Base-by-base conservation (phyloP, 2,888 invertebrate species). In the Pyrochroa serraticornis region DNA sequence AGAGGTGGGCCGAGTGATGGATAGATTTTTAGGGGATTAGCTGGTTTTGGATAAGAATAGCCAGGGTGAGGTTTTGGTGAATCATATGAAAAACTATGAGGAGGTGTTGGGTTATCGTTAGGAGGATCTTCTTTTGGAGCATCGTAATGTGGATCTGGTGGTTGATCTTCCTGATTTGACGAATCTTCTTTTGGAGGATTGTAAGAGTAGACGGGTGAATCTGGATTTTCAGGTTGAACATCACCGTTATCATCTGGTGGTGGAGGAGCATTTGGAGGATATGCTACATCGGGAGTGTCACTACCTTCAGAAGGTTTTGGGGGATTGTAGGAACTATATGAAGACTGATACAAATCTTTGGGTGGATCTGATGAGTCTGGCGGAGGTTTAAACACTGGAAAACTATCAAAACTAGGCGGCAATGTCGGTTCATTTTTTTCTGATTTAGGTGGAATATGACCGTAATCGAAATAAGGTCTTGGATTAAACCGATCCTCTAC, bases 401-500 rank as follows among this genome's bases (percentile, higher is more conserved):
- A 63, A 30, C 63, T 62, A 42, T 63, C 62, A 33, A 60, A 48
- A 39, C 41, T 55, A 44, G 55, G 58, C 8, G 39, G 41, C n/a
- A 53, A 9, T 22, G 63, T 30, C 9, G 46, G 10, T 44, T 42
- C 22, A 22, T 2, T 22, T 22, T 22, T 22, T 12, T 9, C 39
- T 13, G 42, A 7, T 30, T 44, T 41, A 14, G 43, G 33, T 22
- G 53, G 58, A 30, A 58, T 56, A 41, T 66, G 60, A 32, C 55
- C 62, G 48, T 77, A 78, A 22, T 72, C 71, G 58, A 79, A 79
- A 60, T 75, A 76, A 2, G 80, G 80, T 47, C 71, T 67, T 1
- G 77, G 76, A 60, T 79, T 75, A 54, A 77, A 80, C 35, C 80
- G 65, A 48, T 79, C 78, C 66, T 79, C 75, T 6, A 78, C 76